Percentiles rank a stretch among this genome's conserved stretches.
Evolutionary conservation across 2,797 vertebrate species (phyloP).

Genomic region (Steatocranus sp.): DNA sequence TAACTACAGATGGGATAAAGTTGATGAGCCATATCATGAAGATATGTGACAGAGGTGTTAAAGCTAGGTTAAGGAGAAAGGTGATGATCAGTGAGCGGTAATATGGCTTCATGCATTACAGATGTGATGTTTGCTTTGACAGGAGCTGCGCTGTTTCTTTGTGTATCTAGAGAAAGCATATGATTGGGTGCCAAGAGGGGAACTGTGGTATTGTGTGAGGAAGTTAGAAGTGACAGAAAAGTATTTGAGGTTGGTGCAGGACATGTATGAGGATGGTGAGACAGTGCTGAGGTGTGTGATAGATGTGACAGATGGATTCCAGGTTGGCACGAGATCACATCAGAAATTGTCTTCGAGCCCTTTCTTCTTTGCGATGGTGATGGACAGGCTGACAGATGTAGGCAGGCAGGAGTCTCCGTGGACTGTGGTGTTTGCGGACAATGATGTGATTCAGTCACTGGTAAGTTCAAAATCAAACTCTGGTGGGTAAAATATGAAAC

Average conservation of each 20-base stretch:
- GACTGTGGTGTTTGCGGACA: background rate
- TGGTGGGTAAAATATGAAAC: background rate
- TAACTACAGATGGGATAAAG: background rate
- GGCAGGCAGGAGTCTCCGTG: background rate
- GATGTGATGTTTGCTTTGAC: background rate
- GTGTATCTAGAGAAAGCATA: background rate
- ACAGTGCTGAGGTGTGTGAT: background rate
- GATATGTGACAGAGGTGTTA: background rate
- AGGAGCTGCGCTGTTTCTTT: fast-evolving
- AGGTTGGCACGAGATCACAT: background rate
- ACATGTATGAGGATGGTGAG: background rate
- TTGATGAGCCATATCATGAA: background rate
- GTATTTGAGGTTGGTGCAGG: background rate
- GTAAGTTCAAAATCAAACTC: background rate
- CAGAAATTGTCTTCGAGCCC: background rate
- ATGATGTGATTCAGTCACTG: background rate
- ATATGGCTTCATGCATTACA: background rate
- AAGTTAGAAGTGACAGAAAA: background rate
- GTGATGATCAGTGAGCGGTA: background rate
- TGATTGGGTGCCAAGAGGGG: background rate
- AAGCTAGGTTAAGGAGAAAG: background rate
- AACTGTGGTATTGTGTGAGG: background rate
- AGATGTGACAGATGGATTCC: background rate
- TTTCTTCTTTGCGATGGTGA: background rate
- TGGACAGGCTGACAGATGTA: background rate